Base-by-base conservation (phyloP, 1,140 invertebrate genomes). In the Drosophila ficusphila region DNA sequence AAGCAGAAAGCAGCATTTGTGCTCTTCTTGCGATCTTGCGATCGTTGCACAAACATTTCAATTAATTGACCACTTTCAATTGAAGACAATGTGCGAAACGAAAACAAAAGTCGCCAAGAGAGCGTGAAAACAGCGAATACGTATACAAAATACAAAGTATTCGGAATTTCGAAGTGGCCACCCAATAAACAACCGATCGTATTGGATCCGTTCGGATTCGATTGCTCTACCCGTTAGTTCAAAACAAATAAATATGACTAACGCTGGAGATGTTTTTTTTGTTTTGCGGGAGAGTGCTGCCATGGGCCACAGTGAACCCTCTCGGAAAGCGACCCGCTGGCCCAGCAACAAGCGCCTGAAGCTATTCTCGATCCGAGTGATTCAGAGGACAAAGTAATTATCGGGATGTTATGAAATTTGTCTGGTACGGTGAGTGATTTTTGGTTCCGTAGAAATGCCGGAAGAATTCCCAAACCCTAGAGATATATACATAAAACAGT, bases 1-100 rank as follows among this genome's bases (percentile, higher is more conserved):
- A 49, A n/a, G n/a, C n/a, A n/a, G 21, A 42, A 27, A 42, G 57
- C 57, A 39, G 56, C 38, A 23, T 70, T 68, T 58, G 19, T 23
- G 7, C 19, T 39, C 36, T 44, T 44, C 52, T 27, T 44, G 12
- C n/a, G n/a, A 19, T 39, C 9, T n/a, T 6, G 19, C 51, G 36
- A 48, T 72, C 34, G 61, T 46, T 56, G 72, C 60, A 65, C 79
- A 86, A 81, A 76, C 81, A 81, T 74, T 86, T 88, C 68, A 81
- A 86, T 86, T 88, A 88, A 86, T 77, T 74, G 76, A 47, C 48
- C 41, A 73, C 73, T 65, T 61, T 74, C 76, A 86, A 88, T 86
- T 73, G 75, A 83, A 75, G 61, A 67, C 56, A 76, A 76, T 27
- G 23, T 27, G 42, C 56, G 12, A 53, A 62, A 56, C 21, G 21